These are phyloP conservation scores for Malurus splendens DNA, from an alignment of 2,797 vertebrate species.

Conservation along the genomic window DNA sequence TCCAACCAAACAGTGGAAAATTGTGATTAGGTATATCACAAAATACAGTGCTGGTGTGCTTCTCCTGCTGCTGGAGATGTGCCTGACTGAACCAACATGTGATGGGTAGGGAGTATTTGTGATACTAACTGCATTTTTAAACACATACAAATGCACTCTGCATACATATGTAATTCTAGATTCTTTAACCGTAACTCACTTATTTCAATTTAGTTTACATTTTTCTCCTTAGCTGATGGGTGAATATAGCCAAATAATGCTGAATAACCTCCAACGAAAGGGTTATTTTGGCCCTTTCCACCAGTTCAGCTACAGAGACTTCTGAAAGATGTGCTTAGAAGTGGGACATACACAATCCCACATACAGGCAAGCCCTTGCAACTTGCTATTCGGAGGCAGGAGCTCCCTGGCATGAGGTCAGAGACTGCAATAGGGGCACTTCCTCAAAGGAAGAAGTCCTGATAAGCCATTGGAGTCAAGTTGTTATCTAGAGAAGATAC, in stretches of 20 bases:
- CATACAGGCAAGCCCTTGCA: not conserved
- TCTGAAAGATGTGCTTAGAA: not conserved
- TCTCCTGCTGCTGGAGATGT: not conserved
- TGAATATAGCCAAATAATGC: not conserved
- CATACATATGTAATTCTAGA: not conserved
- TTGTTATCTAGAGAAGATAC: not conserved
- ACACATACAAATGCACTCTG: not conserved
- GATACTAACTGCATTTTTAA: not conserved
- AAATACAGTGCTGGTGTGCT: not conserved
- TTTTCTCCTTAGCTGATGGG: not conserved
- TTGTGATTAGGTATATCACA: not conserved
- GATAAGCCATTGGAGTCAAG: rapidly evolving
- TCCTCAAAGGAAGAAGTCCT: not conserved
- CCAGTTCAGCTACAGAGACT: not conserved
- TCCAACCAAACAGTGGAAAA: not conserved
- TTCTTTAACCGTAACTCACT: not conserved
- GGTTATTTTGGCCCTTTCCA: not conserved
- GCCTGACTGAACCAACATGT: not conserved
- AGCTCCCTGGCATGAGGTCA: not conserved
- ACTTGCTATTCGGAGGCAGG: not conserved
- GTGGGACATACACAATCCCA: not conserved
- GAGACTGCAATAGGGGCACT: not conserved
- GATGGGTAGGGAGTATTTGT: not conserved
- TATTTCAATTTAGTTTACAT: not conserved
- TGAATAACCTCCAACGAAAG: not conserved